phyloP scores from a whole-genome alignment of 2,888 invertebrate species.

The Escarpia spicata region DNA sequence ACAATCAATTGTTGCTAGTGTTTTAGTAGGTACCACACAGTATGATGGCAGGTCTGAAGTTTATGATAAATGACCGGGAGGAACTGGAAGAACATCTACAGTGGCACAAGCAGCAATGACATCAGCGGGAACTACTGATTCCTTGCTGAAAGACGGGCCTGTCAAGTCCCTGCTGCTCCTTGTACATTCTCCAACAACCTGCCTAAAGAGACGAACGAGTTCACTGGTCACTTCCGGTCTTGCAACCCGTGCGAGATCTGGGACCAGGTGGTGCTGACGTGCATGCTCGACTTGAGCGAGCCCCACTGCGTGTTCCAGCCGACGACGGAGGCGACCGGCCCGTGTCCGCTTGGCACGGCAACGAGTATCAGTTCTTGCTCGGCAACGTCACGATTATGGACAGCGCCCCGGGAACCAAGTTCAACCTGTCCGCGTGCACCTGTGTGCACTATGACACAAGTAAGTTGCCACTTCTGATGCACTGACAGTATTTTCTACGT shows the following conservation, averaged over 20 bases:
- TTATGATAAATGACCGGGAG: no score
- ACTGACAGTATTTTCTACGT: background rate
- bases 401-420: background rate
- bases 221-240: conserved; percentile 8
- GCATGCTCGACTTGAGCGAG: background rate
- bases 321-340: background rate
- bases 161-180: no score
- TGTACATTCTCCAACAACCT: background rate
- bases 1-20: no score
- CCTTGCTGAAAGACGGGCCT: no score
- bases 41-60: no score
- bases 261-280: background rate
- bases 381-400: background rate
- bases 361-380: background rate
- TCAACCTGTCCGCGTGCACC: background rate
- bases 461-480: background rate
- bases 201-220: background rate
- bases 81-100: no score
- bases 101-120: no score
- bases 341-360: background rate
- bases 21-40: no score
- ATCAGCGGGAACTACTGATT: no score
- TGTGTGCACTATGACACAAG: background rate
- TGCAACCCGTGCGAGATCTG: conserved; percentile 12
- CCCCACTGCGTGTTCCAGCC: background rate